Evolutionary conservation across 2,888 invertebrate genomes (phyloP).

Genomic region (Heliconius charithonia): DNA sequence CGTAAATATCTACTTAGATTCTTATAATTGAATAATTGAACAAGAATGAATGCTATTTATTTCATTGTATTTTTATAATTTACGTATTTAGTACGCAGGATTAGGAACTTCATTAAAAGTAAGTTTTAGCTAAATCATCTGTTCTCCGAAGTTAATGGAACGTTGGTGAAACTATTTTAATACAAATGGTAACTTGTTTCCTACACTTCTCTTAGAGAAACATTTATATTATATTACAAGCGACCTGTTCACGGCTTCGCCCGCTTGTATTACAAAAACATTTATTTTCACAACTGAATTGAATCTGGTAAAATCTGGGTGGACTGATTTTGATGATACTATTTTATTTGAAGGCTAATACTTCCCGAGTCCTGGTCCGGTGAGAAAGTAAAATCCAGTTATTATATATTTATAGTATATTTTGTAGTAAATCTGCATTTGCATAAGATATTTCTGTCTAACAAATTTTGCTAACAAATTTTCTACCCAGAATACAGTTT

Average conservation of each 20-base stretch:
- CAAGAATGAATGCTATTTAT: too few species aligned
- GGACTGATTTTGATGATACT: too few species aligned
- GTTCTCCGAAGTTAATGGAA: not conserved
- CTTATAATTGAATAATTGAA: too few species aligned
- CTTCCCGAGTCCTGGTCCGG: too few species aligned
- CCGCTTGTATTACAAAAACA: too few species aligned
- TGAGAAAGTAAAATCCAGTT: too few species aligned
- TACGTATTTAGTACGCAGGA: not conserved
- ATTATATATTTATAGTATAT: not conserved
- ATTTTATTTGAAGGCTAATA: too few species aligned
- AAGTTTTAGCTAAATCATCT: not conserved
- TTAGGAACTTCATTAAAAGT: not conserved
- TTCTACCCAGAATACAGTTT: not conserved
- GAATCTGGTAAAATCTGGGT: too few species aligned
- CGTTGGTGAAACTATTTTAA: too few species aligned
- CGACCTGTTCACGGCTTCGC: too few species aligned
- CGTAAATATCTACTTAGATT: too few species aligned
- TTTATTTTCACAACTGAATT: too few species aligned
- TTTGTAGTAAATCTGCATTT: not conserved
- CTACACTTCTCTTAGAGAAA: not conserved
- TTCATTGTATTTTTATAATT: not conserved
- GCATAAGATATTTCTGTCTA: not conserved
- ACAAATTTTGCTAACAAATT: not conserved
- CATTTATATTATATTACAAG: not conserved
- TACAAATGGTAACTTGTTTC: not conserved